Base-by-base conservation (phyloP, 30 jellyfish, hydroid and myxozoan species). In the Turritopsis dohrnii region DNA sequence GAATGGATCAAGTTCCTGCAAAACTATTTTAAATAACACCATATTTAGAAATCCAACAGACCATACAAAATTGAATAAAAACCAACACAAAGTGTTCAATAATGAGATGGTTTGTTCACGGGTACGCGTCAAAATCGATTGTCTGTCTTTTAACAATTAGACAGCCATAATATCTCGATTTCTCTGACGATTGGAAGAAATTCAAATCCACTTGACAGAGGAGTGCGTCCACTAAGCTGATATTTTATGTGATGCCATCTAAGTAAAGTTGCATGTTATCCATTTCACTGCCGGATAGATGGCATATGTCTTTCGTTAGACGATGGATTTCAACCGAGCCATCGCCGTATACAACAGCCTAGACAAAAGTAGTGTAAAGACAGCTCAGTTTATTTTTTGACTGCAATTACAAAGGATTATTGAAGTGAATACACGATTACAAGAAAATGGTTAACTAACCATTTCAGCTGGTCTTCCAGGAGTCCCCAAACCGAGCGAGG, bases 261-360 rank as follows among this genome's bases (percentile, higher is more conserved):
- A 80, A 80, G 84, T 16, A 80, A 16, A 21, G 54, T 66, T 82
- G 74, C n/a, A 74, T 82, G 17, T 22, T 30, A 71, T 83, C 87
- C 9, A 79, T 4, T n/a, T 83, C 90, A 24, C 28, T 75, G 16
- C 81, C 28, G 29, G 91, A n/a, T 41, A 53, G 25, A 53, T 54
- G 81, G 60, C 83, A 79, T 17, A 88, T 21, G 1, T 84, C 29
- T 31, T 66, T 82, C 4, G 79, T 27, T 7, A 88, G 85, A 54
- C 84, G 79, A 52, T 88, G 96, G 30, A 88, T 75, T 28, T 88
- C 92, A 20, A 83, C 75, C 26, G 96, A 82, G 26, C 89, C 89
- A 65, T 88, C 96, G 21, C 89, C 90, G 54, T 74, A 83, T 28
- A 83, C 52, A 17, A 88, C 76, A 25, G 89, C 96, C 96, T 88